Percentiles rank a stretch among this genome's conserved stretches.
Evolutionary conservation across 2,113 vertebrate species (phyloP).

Genomic region (Emydocephalus ijimae): DNA sequence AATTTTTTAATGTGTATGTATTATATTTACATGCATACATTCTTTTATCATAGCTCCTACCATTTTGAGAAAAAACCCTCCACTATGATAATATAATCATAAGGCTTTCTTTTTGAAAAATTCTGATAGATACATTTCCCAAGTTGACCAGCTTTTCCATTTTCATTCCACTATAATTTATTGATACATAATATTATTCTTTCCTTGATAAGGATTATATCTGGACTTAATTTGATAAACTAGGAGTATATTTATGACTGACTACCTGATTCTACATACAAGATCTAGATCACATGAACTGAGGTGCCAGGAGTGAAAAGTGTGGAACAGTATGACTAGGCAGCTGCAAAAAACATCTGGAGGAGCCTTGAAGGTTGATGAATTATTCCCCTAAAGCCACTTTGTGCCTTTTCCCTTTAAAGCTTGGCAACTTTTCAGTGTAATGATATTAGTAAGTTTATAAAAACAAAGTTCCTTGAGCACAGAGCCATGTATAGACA

Average conservation of each 20-base stretch:
- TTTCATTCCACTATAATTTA: neutral
- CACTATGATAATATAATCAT: neutral
- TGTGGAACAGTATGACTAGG: neutral
- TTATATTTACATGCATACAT: neutral
- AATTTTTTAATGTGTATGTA: neutral
- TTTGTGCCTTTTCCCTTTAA: neutral
- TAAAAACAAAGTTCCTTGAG: neutral
- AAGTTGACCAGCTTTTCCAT: neutral
- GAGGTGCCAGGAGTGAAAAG: neutral
- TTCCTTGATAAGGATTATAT: neutral
- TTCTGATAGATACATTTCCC: neutral
- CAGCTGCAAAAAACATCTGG: neutral
- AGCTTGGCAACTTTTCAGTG: neutral
- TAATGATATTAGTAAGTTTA: neutral
- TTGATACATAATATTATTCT: neutral
- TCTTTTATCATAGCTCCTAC: neutral
- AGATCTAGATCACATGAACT: neutral
- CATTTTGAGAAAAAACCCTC: neutral
- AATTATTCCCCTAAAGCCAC: neutral
- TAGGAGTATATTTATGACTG: neutral
- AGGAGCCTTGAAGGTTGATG: neutral
- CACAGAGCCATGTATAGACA: neutral
- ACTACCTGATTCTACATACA: neutral
- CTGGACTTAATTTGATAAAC: neutral
- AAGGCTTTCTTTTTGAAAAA: neutral